Evolutionary conservation across 2,113 vertebrate genomes (phyloP), one percentile per base, ranked within the genome.

Genomic region (Pristiophorus japonicus): DNA sequence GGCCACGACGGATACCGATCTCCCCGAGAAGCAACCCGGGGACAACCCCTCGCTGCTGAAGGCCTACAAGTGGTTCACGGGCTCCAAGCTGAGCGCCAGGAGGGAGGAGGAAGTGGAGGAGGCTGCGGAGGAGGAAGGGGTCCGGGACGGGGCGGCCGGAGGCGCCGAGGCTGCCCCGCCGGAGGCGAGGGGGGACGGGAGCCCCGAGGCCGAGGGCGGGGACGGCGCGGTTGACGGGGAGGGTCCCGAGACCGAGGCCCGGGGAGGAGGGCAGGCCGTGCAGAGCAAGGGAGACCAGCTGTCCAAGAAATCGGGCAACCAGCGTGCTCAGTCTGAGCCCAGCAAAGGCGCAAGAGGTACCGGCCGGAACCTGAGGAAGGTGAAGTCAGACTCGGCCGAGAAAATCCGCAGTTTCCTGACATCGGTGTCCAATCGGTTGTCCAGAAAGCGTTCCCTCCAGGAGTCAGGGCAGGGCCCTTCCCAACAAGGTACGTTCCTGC

Each of bases 51-150:
- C 97, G 20, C 95, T 97, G 3, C 96, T 98, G 70, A 97, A 97
- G 96, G 97, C 97, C 0, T 98, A 98, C 97, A 97, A 96, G 95
- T 98, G 98, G 98, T 97, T 97, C 92, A 98, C 97, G 0, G 97
- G 96, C n/a, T 96, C 97, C 66, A 97, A 96, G 59, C 96, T 96
- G 92, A 34, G 95, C 0, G 81, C 96, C 34, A 96, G 97, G 30
- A 98, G 97, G 0, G 97, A 98, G 91, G 96, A 8, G 0, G 97
- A 96, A 42, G 42, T 84, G 96, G 27, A 91, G 5, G 96, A 95
- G 0, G 91, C n/a, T 67, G 3, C 7, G 95, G 97, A 97, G 0
- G 47, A 6, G 24, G 66, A 78, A 30, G 94, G 8, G 16, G 47
- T 7, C 66, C 38, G n/a, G 42, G 30, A 47, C 16, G 47, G 45